Conservation (phyloP, 2,888 invertebrate species). For the Sphaeridia pumilis region DNA sequence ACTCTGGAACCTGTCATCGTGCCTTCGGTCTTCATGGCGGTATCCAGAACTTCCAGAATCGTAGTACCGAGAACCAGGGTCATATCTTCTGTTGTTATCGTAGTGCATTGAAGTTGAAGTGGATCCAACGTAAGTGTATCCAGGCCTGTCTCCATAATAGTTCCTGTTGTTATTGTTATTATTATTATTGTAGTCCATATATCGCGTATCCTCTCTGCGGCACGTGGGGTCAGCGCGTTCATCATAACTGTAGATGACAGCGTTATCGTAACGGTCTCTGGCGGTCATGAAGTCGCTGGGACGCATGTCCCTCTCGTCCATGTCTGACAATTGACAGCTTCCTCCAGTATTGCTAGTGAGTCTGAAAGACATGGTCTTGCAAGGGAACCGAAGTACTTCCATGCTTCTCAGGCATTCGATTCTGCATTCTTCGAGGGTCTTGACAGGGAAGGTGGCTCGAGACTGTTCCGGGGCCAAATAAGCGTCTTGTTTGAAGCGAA, state of each 20-base stretch:
- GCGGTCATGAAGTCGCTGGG: conserved; percentile 23
- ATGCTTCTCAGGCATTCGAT: conserved; percentile 25
- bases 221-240: conserved; percentile 20
- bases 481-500: conserved; percentile 22
- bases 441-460: conserved; percentile 29
- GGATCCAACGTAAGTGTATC: not conserved
- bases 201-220: conserved; percentile 7
- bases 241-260: conserved; percentile 20
- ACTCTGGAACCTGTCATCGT: conserved; percentile 4
- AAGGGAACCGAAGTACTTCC: conserved; percentile 28
- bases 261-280: conserved; percentile 25
- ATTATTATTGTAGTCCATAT: conserved; percentile 9
- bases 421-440: conserved; percentile 29
- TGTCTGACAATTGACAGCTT: conserved; percentile 25
- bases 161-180: conserved; percentile 13
- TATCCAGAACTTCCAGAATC: not conserved
- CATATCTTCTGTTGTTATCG: not conserved
- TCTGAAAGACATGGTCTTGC: conserved; percentile 25
- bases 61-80: conserved; percentile 3
- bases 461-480: conserved; percentile 19
- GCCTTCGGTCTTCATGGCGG: not conserved
- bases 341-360: conserved; percentile 23
- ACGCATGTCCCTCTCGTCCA: conserved; percentile 15
- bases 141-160: conserved; percentile 12
- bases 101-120: not conserved